A percentile compares a stretch with the other conserved stretches of the same genome.
phyloP scores from a whole-genome alignment of 1,140 invertebrate genomes.

The Conus ventricosus region DNA sequence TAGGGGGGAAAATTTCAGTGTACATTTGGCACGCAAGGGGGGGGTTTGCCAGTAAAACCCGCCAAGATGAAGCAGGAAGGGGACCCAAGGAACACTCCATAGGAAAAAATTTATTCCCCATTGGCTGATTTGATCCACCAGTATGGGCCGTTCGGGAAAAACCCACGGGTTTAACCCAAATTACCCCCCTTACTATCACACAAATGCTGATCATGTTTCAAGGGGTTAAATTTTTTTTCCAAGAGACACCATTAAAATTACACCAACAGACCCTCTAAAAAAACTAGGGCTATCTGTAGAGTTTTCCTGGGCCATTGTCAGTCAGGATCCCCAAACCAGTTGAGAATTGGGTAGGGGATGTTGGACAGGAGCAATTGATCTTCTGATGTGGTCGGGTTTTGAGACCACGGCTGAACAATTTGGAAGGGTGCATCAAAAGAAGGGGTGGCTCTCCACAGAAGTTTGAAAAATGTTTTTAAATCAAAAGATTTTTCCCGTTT shows the following conservation, averaged over 20 bases:
- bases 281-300: neutral
- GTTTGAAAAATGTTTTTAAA: neutral
- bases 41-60: neutral
- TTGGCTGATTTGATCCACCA: neutral
- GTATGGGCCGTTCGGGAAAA: neutral
- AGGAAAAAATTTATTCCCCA: neutral
- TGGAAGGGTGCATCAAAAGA: neutral
- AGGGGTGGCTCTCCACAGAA: neutral
- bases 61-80: neutral
- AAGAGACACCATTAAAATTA: neutral
- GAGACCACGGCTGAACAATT: neutral
- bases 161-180: neutral
- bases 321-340: neutral
- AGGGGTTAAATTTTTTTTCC: neutral
- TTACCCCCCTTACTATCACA: neutral
- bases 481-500: neutral
- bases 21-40: neutral
- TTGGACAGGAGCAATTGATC: neutral
- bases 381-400: neutral
- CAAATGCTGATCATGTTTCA: neutral
- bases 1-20: neutral
- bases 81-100: conserved; percentile 12
- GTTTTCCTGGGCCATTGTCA: neutral
- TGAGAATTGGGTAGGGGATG: neutral
- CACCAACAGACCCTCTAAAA: neutral